These are phyloP conservation scores for Bellardia bayeri DNA, from an alignment of 2,888 invertebrate species.

Conservation along the genomic window DNA sequence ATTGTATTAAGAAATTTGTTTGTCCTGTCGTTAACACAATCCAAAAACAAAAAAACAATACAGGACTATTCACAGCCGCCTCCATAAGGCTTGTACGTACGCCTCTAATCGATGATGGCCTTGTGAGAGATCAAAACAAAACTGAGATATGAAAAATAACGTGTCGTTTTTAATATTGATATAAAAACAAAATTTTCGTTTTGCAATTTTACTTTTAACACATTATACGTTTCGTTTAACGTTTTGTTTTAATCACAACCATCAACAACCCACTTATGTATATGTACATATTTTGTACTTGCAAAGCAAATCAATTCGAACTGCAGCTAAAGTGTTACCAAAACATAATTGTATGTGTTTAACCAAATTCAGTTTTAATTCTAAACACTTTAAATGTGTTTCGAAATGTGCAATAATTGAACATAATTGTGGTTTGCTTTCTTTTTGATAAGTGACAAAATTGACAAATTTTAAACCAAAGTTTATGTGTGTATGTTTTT, in stretches of 20 bases:
- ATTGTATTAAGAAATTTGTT: conserved; percentile 67
- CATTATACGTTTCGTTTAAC: conserved; percentile 41
- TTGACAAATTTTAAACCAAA: conserved; percentile 29
- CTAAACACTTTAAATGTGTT: not conserved
- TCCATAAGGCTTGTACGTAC: conserved; percentile 26
- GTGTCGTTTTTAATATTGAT: conserved; percentile 41
- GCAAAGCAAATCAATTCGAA: not conserved
- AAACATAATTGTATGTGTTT: not conserved
- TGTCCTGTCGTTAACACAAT: conserved; percentile 56
- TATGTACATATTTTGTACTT: too few relatives aligned
- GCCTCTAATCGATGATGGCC: conserved; percentile 58
- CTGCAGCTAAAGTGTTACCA: not conserved
- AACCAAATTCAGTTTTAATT: too few relatives aligned
- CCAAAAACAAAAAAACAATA: conserved; percentile 29
- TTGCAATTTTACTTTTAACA: conserved; percentile 30
- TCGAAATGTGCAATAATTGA: not conserved
- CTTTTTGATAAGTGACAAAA: conserved; percentile 12
- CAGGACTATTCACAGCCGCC: conserved; percentile 50
- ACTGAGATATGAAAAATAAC: conserved; percentile 50
- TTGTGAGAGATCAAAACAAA: conserved; percentile 47
- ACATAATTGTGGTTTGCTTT: not conserved
- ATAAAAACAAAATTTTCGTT: not conserved
- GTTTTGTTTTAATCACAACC: conserved; percentile 37
- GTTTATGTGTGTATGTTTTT: conserved; percentile 32
- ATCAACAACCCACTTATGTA: not conserved